Percentiles rank a stretch among this genome's conserved stretches.
These are phyloP conservation scores for Bradynema listronoti DNA, from an alignment of 1,140 invertebrate genomes.

Conservation along the genomic window DNA sequence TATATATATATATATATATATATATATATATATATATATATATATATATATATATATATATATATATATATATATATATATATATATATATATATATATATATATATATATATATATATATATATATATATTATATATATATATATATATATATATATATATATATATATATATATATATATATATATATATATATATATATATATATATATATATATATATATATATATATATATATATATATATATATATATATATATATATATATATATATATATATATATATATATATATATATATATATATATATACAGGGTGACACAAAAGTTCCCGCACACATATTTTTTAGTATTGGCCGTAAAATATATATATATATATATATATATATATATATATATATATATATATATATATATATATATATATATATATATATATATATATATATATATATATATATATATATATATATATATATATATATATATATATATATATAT, in stretches of 20 bases:
- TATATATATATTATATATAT: slow-evolving; percentile 1
- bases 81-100: not conserved
- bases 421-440: not conserved
- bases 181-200: not conserved
- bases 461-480: too few relatives aligned
- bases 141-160: not conserved
- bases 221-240: not conserved
- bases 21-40: not conserved
- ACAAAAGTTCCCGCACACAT: too few relatives aligned
- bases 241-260: not conserved
- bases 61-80: not conserved
- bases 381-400: not conserved
- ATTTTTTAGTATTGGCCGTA: too few relatives aligned
- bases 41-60: not conserved
- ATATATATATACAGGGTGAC: too few relatives aligned
- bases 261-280: not conserved
- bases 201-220: not conserved
- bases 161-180: not conserved
- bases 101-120: not conserved
- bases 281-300: not conserved
- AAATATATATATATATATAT: not conserved
- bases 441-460: not conserved
- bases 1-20: not conserved
- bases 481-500: too few relatives aligned
- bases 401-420: not conserved